phyloP scores from a whole-genome alignment of 2,797 vertebrate species.

The Pyrocephalus nanus region DNA sequence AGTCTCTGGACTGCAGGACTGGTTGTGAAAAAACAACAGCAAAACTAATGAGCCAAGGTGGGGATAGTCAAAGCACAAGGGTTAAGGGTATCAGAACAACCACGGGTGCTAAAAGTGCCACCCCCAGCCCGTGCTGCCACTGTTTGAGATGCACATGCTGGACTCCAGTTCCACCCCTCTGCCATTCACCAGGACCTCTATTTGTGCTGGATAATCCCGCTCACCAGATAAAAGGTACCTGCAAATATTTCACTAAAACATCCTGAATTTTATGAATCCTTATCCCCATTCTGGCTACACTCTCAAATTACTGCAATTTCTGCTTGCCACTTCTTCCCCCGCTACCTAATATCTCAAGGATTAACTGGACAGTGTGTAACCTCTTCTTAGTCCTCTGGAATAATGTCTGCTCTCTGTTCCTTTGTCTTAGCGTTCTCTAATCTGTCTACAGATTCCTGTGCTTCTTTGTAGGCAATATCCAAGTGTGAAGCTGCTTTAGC shows the following conservation, averaged over 20 bases:
- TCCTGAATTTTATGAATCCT: slow-evolving; percentile 1
- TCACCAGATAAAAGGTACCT: not conserved
- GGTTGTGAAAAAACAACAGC: not conserved
- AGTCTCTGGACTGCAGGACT: not conserved
- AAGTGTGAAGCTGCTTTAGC: slow-evolving; percentile 17
- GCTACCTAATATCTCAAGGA: not conserved
- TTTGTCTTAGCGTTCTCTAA: slow-evolving; percentile 37
- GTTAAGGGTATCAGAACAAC: not conserved
- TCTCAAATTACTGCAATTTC: slow-evolving; percentile 2
- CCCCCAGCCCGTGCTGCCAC: not conserved
- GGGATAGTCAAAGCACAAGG: not conserved
- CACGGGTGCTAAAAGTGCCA: not conserved
- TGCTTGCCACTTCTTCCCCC: not conserved
- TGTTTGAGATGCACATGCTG: not conserved
- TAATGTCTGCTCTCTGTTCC: slow-evolving; percentile 24
- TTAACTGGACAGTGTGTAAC: not conserved
- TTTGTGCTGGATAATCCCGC: fast-evolving
- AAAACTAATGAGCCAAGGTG: not conserved
- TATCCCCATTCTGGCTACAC: not conserved
- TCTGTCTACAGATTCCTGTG: not conserved
- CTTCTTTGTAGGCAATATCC: not conserved
- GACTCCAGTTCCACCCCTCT: not conserved
- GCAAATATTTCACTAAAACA: slow-evolving; percentile 6
- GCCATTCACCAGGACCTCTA: not conserved
- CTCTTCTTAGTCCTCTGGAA: slow-evolving; percentile 1